These are phyloP conservation scores for Brachyalestes nurse DNA, from an alignment of 2,797 vertebrate species.

Conservation along the genomic window DNA sequence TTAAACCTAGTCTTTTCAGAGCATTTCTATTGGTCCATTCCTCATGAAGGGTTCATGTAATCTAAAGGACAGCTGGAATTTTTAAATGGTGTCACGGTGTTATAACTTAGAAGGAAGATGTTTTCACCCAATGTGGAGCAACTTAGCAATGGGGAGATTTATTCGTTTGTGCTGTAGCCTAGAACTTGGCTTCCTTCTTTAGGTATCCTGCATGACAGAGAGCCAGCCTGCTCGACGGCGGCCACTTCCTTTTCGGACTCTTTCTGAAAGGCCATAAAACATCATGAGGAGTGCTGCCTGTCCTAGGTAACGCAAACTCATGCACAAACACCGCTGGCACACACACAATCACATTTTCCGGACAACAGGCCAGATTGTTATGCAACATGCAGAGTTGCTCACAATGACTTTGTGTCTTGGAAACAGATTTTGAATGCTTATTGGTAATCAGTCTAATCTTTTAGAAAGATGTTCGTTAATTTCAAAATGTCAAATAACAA, in stretches of 20 bases:
- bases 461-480: slow-evolving; percentile 22
- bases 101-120: too few relatives aligned
- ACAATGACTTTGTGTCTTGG: slow-evolving; percentile 9
- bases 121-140: not conserved
- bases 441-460: slow-evolving; percentile 20
- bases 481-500: slow-evolving; percentile 32
- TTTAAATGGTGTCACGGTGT: too few relatives aligned
- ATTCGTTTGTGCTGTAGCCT: not conserved
- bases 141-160: not conserved
- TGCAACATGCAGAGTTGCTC: not conserved
- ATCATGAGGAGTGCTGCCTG: slow-evolving; percentile 23
- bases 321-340: slow-evolving; percentile 4
- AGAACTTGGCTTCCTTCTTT: not conserved
- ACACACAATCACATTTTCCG: slow-evolving; percentile 13
- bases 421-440: slow-evolving; percentile 19
- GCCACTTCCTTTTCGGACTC: not conserved
- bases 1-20: too few relatives aligned
- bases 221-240: slow-evolving; percentile 8
- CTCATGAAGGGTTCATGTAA: too few relatives aligned
- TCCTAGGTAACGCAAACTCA: not conserved
- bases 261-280: slow-evolving; percentile 31
- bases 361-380: slow-evolving; percentile 20
- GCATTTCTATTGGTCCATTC: too few relatives aligned
- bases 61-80: too few relatives aligned
- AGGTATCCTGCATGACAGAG: slow-evolving; percentile 13